Percentiles rank a stretch among this genome's conserved stretches.
These are phyloP conservation scores for Zaprionus ghesquierei DNA, from an alignment of 1,140 invertebrate species.

Conservation along the genomic window DNA sequence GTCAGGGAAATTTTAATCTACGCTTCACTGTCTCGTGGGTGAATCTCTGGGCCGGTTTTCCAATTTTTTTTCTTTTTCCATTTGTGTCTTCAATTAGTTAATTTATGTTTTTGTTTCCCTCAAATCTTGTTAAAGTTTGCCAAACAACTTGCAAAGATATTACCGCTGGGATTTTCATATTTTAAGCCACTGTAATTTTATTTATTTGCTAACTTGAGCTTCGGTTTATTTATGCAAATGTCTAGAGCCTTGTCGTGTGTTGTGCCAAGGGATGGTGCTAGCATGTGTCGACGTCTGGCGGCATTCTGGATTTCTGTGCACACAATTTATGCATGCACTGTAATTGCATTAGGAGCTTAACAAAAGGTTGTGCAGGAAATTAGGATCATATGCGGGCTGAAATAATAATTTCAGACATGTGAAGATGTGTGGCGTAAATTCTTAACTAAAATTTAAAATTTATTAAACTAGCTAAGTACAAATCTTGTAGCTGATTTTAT, in stretches of 20 bases:
- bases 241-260: not conserved
- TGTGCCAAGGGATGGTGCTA: not conserved
- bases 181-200: slow-evolving; percentile 33
- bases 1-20: slow-evolving; percentile 29
- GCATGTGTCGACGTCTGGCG: not conserved
- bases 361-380: not conserved
- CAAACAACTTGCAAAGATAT: not conserved
- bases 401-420: not conserved
- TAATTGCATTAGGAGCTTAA: slow-evolving; percentile 10
- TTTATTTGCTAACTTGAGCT: slow-evolving; percentile 26
- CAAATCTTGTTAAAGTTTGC: slow-evolving; percentile 13
- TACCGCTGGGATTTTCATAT: slow-evolving; percentile 27
- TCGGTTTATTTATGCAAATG: slow-evolving; percentile 62
- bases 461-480: not conserved
- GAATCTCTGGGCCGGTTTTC: slow-evolving; percentile 10
- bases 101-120: slow-evolving; percentile 33
- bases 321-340: slow-evolving; percentile 25
- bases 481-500: not conserved
- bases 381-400: not conserved
- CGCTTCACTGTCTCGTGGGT: not conserved
- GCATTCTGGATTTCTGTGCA: not conserved
- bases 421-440: not conserved
- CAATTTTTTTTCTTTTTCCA: slow-evolving; percentile 57
- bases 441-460: not conserved
- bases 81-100: slow-evolving; percentile 63